Base-by-base conservation (phyloP, 2,113 vertebrate species). In the Xyrauchen texanus region DNA sequence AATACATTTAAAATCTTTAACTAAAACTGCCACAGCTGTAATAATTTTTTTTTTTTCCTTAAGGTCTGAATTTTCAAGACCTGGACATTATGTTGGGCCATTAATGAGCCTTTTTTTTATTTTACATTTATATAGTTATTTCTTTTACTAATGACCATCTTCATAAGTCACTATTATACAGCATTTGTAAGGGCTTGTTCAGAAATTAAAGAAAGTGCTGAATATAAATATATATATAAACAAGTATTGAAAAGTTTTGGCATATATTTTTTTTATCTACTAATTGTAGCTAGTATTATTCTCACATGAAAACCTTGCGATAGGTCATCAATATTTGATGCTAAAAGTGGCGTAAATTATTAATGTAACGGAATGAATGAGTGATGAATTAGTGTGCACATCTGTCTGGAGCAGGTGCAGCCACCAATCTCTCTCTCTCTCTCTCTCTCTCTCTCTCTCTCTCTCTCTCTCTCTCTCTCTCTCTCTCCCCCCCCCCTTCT, bases 401-500 rank as follows among this genome's bases (percentile, higher is more conserved):
- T 89, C 86, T 89, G 87, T 74, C 70, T 84, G 79, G 84, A 89
- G 82, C 89, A 89, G 87, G 85, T 88, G 89, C 77, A 73, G 49
- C 57, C 74, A 80, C 73, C 68, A 77, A 60, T 77, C 70, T 78
- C 72, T 81, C 53, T 65, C 58, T 76, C 68, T 72, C 49, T 42
- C 58, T 10, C 63, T 75, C 61, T 70, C 74, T 63, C 62, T 34
- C 21, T 34, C 21, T 34, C 21, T 34, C 21, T 34, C 21, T 34
- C 21, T 34, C 21, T 34, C 21, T 34, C 21, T 34, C 21, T 34
- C 21, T 34, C 21, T 34, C 21, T 34, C 21, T 34, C 21, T 68
- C 63, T 78, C 21, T 72, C 44, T 47, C 71, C 3, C 21, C 3
- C 21, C 3, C 21, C 3, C 21, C 3, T 34, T 34, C 21, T 34